Evolutionary conservation across 2,797 vertebrate genomes (phyloP).

Genomic region (Fratercula arctica): DNA sequence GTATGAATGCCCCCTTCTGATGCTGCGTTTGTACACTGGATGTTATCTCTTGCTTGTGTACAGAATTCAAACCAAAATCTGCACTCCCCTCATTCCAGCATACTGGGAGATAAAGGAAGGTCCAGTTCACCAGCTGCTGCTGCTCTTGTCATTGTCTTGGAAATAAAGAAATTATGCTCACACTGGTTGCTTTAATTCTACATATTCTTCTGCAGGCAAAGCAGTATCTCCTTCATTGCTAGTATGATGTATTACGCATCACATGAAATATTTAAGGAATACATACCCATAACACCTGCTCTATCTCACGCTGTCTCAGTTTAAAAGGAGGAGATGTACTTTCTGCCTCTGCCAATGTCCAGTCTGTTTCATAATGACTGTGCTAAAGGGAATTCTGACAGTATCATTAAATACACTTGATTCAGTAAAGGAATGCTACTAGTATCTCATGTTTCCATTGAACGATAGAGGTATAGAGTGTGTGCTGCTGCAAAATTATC

Average conservation of each 20-base stretch:
- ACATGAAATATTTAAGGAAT: neutral
- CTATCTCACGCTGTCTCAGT: neutral
- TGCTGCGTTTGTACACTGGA: neutral
- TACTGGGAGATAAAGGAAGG: neutral
- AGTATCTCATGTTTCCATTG: neutral
- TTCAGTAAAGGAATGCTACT: neutral
- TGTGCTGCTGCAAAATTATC: neutral
- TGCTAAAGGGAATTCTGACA: neutral
- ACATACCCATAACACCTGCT: neutral
- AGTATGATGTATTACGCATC: neutral
- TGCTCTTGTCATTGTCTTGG: neutral
- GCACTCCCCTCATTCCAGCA: neutral
- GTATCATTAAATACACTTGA: neutral
- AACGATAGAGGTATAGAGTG: neutral
- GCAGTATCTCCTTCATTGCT: neutral
- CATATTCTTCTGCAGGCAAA: neutral
- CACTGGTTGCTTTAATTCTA: neutral
- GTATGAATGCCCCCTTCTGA: neutral
- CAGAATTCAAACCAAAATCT: neutral
- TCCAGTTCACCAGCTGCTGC: neutral
- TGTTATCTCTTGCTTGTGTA: neutral
- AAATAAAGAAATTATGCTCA: neutral
- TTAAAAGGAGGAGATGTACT: neutral
- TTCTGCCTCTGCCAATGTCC: neutral
- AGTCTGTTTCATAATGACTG: neutral